Evolutionary conservation across 1,140 invertebrate species (phyloP), one percentile per base, ranked within the genome.

Genomic region (Drosophila grimshawi): DNA sequence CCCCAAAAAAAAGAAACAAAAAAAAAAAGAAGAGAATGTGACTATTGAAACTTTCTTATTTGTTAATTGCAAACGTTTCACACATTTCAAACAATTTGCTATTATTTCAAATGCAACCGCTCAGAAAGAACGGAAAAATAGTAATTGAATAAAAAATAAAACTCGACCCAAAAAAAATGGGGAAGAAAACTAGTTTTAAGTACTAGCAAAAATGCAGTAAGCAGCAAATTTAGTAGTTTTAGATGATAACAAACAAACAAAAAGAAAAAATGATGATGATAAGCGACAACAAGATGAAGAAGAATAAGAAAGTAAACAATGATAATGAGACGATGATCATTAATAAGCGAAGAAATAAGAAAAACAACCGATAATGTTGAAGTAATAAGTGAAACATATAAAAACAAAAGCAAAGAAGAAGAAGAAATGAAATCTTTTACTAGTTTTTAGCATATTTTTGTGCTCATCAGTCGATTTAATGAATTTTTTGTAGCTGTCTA

Each of bases 361-460:
- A 52, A 65, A 43, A 43, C 35, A 51, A 46, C 7, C 4, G 19
- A 51, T 7, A 8, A 19, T 30, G 29, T 19, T 37, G 27, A 60
- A 61, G 32, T 8, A 33, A 32, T 35, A 29, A 4, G 5, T 33
- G 59, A 6, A 33, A 8, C 6, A 39, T 8, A 39, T 8, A 39
- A 48, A 37, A 4, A 48, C 4, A 48, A 48, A 80, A 46, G 39
- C 45, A 39, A n/a, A 56, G 37, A 52, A 19, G 45, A 33, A 37
- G 7, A 46, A 53, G 51, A 63, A 48, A 27, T 37, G 41, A 76
- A 85, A 76, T 81, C 74, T 81, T 89, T 71, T 85, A 89, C 64
- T 89, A 89, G 78, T 81, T 89, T 90, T 89, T 89, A 81, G 85
- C 85, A 89, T 89, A 78, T 90, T 89, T 88, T 89, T 89, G 86